These are phyloP conservation scores for Clarias pachynema DNA, from an alignment of 2,797 vertebrate genomes.

Conservation along the genomic window DNA sequence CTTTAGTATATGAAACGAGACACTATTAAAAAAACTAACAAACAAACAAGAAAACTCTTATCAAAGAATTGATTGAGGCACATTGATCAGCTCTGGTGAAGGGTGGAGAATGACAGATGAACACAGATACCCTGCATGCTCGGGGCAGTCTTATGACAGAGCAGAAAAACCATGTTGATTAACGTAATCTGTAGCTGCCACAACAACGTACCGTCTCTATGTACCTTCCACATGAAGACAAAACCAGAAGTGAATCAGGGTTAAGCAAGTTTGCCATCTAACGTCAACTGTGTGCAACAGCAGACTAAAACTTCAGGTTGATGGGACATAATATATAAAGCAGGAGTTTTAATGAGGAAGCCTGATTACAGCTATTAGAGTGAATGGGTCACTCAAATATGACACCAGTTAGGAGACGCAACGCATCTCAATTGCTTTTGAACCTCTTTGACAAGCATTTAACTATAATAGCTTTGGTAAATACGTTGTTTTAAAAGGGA, in stretches of 20 bases:
- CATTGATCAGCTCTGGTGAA: not conserved
- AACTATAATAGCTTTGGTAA: conserved; percentile 24
- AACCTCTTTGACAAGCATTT: conserved; percentile 12
- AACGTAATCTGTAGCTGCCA: conserved; percentile 34
- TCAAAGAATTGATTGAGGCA: not conserved
- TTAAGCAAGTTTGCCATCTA: conserved; percentile 55
- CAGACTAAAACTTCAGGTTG: not conserved
- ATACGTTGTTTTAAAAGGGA: conserved; percentile 25
- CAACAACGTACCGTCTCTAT: conserved; percentile 29
- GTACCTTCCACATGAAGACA: not conserved
- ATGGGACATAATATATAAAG: not conserved
- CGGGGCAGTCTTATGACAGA: conserved; percentile 8
- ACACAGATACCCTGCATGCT: not conserved
- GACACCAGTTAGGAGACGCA: not conserved
- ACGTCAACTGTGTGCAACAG: conserved; percentile 19
- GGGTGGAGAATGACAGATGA: conserved; percentile 16
- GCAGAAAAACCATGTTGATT: conserved; percentile 47
- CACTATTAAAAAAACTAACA: not conserved
- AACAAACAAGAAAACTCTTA: too few species aligned
- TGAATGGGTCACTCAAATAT: conserved; percentile 10
- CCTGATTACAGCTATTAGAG: conserved; percentile 24
- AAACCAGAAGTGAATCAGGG: conserved; percentile 38
- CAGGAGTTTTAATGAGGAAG: not conserved
- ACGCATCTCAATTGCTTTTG: conserved; percentile 21
- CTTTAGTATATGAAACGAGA: not conserved